Evolutionary conservation across 2,113 vertebrate genomes (phyloP).

Genomic region (Boulengeromyrus knoepffleri): DNA sequence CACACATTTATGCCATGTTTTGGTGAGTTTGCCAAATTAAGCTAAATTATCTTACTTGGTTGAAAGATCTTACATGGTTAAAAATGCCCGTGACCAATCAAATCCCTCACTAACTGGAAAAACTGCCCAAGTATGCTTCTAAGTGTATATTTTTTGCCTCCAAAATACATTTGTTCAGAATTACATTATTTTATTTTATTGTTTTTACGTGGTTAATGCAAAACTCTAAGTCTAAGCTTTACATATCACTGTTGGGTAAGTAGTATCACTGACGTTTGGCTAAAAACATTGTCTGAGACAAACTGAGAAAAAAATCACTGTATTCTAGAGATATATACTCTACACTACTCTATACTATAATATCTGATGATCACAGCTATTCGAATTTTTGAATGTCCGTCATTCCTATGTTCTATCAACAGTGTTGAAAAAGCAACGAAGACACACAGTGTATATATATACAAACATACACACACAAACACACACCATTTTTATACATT

Average conservation of each 20-base stretch:
- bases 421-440: not conserved
- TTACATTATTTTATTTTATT: not conserved
- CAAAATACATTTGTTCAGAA: not conserved
- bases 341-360: too few relatives aligned
- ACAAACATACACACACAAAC: too few relatives aligned
- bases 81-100: not conserved
- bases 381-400: not conserved
- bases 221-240: not conserved
- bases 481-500: not conserved
- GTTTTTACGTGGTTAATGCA: not conserved
- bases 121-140: not conserved
- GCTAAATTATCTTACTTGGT: not conserved
- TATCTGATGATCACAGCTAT: not conserved
- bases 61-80: not conserved
- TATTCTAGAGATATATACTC: not conserved
- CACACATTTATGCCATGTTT: not conserved
- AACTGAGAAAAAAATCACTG: not conserved
- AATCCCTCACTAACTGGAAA: not conserved
- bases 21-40: not conserved
- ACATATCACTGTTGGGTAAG: not conserved
- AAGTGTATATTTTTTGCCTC: not conserved
- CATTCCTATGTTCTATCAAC: not conserved
- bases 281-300: not conserved
- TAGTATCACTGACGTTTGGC: too few relatives aligned
- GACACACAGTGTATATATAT: not conserved